Evolutionary conservation across 2,113 vertebrate species (phyloP).

Genomic region (Microcebus ravelobensis): DNA sequence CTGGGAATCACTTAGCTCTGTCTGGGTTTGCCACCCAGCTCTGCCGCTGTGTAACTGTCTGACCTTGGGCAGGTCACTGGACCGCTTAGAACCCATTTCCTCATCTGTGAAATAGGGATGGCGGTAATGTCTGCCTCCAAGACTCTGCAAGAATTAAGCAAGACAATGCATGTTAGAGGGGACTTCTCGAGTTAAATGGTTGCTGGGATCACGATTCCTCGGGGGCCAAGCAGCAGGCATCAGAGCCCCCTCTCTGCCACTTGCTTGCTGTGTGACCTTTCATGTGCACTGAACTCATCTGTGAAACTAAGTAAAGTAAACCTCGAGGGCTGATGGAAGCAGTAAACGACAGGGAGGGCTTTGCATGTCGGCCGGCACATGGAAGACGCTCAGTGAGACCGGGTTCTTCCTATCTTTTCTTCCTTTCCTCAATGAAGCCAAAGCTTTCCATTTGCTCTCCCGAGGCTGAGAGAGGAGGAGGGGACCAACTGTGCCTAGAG

Average conservation of each 20-base stretch:
- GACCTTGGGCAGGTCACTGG: not conserved
- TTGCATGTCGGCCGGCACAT: fast-evolving
- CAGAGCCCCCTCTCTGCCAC: too few species aligned
- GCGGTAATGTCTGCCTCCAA: not conserved
- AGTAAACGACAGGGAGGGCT: not conserved
- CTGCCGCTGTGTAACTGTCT: not conserved
- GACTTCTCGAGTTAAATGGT: fast-evolving
- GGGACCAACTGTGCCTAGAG: not conserved
- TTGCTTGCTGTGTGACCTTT: not conserved
- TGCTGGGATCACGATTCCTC: not conserved
- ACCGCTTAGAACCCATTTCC: not conserved
- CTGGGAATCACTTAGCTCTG: not conserved
- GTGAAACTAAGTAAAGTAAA: not conserved
- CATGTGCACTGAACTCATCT: not conserved
- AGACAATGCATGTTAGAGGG: not conserved
- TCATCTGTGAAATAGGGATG: not conserved
- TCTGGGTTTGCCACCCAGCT: not conserved
- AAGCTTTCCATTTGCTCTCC: not conserved
- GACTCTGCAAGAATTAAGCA: not conserved
- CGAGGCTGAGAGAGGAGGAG: not conserved
- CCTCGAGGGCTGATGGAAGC: not conserved
- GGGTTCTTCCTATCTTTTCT: not conserved
- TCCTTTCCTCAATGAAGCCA: not conserved
- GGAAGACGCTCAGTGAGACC: not conserved
- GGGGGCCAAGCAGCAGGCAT: not conserved